Evolutionary conservation across 2,113 vertebrate species (phyloP).

Genomic region (Prietella phreatophila): DNA sequence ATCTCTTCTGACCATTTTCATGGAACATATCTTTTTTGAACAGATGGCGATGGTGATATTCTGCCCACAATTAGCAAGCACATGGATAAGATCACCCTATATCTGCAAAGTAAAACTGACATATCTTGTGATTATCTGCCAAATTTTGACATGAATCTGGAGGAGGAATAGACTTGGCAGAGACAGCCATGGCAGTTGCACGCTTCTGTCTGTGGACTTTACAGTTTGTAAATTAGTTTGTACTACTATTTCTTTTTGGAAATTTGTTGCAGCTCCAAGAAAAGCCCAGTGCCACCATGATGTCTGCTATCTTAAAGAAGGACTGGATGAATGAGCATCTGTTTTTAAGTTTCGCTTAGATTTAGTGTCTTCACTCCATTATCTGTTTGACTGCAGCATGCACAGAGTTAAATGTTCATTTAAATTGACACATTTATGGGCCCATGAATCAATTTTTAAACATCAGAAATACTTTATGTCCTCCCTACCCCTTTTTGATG

Average conservation of each 20-base stretch:
- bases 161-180: conserved; percentile 67
- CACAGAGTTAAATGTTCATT: conserved; percentile 35
- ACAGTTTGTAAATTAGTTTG: conserved; percentile 31
- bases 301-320: conserved; percentile 21
- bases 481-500: not conserved
- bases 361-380: conserved; percentile 30
- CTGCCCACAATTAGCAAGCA: conserved; percentile 74
- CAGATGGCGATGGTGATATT: conserved; percentile 75
- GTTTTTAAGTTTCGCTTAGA: conserved; percentile 35
- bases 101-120: conserved; percentile 76
- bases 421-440: conserved; percentile 44
- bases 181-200: conserved; percentile 48
- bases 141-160: conserved; percentile 76
- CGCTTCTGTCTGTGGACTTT: conserved; percentile 62
- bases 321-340: conserved; percentile 22
- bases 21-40: conserved; percentile 71
- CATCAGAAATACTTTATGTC: conserved; percentile 35
- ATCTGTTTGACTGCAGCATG: conserved; percentile 20
- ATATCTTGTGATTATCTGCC: conserved; percentile 75
- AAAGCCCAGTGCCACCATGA: not conserved
- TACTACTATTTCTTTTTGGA: conserved; percentile 15
- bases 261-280: not conserved
- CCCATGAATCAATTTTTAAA: conserved; percentile 32
- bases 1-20: conserved; percentile 67
- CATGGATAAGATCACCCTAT: conserved; percentile 75